Evolutionary conservation across 2,888 invertebrate species (phyloP).

Genomic region (Eulithis testata): DNA sequence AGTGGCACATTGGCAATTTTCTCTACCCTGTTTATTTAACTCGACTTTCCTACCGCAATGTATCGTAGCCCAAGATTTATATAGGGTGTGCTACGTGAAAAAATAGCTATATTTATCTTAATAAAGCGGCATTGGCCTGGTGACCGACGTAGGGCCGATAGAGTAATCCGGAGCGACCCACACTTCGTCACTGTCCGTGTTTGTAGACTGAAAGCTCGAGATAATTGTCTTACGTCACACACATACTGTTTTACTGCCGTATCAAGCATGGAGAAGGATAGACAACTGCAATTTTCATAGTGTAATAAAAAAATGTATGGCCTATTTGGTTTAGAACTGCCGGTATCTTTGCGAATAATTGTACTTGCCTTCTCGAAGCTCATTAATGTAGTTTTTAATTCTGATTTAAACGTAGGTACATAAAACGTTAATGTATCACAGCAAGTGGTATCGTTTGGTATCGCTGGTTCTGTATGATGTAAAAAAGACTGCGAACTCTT

Average conservation of each 20-base stretch:
- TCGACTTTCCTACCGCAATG: slow-evolving; percentile 31
- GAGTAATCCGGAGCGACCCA: slow-evolving; percentile 64
- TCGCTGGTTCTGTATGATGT: not conserved
- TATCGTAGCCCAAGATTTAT: slow-evolving; percentile 39
- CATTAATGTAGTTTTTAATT: too few species aligned
- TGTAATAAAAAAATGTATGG: too few species aligned
- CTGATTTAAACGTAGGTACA: too few species aligned
- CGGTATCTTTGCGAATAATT: too few species aligned
- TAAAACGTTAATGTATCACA: too few species aligned
- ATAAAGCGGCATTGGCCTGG: slow-evolving; percentile 60
- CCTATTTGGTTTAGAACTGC: too few species aligned
- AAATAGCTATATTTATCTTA: slow-evolving; percentile 63
- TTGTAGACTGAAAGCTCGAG: slow-evolving; percentile 22
- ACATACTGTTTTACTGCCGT: too few species aligned
- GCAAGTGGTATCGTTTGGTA: too few species aligned
- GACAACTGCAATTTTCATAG: too few species aligned
- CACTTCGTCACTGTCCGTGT: slow-evolving; percentile 75
- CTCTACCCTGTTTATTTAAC: slow-evolving; percentile 29
- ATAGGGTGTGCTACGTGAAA: slow-evolving; percentile 46
- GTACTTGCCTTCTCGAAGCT: too few species aligned
- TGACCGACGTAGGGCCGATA: slow-evolving; percentile 60
- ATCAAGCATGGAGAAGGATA: too few species aligned
- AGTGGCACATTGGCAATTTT: slow-evolving; percentile 20
- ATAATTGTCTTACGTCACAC: slow-evolving; percentile 16
- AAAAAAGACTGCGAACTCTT: slow-evolving; percentile 1